Conservation (phyloP, 2,888 invertebrate genomes). For the Mesochorus sp. region DNA sequence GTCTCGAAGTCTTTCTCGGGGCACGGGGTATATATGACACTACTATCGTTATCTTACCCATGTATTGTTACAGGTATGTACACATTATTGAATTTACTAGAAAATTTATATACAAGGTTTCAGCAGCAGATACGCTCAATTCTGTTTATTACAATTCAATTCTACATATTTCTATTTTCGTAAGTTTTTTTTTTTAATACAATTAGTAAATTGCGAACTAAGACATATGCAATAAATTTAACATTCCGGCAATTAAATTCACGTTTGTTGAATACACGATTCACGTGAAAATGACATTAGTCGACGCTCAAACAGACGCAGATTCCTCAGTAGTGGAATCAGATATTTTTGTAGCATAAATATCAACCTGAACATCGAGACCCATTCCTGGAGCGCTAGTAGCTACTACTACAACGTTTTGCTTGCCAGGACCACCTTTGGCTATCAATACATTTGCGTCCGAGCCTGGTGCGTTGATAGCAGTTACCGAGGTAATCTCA, state of each 20-base stretch:
- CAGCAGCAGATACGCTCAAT: too few relatives aligned
- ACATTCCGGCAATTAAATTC: constrained; percentile 3
- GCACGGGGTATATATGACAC: constrained; percentile 4
- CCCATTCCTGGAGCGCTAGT: constrained; percentile 55
- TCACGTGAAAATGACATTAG: background rate
- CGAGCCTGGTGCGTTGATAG: constrained; percentile 44
- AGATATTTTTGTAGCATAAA: constrained; percentile 53
- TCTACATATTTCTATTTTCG: background rate
- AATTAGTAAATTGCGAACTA: background rate
- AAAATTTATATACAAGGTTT: too few relatives aligned
- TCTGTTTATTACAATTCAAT: background rate
- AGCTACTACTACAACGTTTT: constrained; percentile 48
- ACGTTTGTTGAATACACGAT: background rate
- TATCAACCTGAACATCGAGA: constrained; percentile 58
- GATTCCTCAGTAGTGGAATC: constrained; percentile 11
- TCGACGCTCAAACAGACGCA: constrained; percentile 22
- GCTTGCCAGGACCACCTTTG: constrained; percentile 61
- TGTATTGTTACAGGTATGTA: background rate
- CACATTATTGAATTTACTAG: background rate
- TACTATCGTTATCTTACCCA: constrained; percentile 6
- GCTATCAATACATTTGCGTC: constrained; percentile 46
- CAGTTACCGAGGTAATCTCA: constrained; percentile 64
- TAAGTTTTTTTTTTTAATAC: background rate
- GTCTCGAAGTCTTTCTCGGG: constrained; percentile 28
- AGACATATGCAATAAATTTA: background rate